Base-by-base conservation (phyloP, 1,140 invertebrate species). In the Trypoxylus dichotomus region DNA sequence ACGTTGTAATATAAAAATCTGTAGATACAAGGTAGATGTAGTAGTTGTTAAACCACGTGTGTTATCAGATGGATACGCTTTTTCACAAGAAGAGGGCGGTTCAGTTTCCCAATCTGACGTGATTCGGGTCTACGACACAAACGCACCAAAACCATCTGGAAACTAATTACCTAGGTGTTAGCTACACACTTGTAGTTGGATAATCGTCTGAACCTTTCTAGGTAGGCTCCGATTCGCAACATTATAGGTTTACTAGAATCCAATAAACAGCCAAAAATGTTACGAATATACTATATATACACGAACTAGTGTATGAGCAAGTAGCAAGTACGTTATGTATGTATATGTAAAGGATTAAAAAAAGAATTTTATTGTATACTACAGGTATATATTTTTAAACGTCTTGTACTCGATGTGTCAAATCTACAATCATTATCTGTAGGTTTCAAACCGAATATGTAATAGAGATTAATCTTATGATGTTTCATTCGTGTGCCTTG, bases 41-140 rank as follows among this genome's bases (percentile, higher is more conserved):
- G 27, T 68, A 27, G 60, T 37, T 68, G 60, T 29, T 68, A 68
- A 68, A 68, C 13, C 60, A 68, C 60, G 27, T 68, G 60, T 68
- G 60, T 74, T 73, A 68, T 80, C 89, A 98, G 96, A 97, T 93
- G 98, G 98, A 78, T 99, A 96, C 90, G 97, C 98, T 79, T 99
- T 99, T 90, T 99, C 97, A 19, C 97, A 99, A 94, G 97, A 99
- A 89, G 98, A 99, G 90, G 94, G 96, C 85, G 97, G 96, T 78
- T 94, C 93, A 82, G 94, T 99, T 58, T 92, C 94, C 25, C 96
- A 98, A 88, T 95, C 95, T 71, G 94, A 96, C 82, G 91, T 98
- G 81, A 97, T 98, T 85, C 91, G 96, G 85, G 94, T 94, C 29
- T 98, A 98, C 91, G 94, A 97, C 88, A 97, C 96, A 78, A 96